These are phyloP conservation scores for Probosciger aterrimus DNA, from an alignment of 2,113 vertebrate species.

Conservation along the genomic window DNA sequence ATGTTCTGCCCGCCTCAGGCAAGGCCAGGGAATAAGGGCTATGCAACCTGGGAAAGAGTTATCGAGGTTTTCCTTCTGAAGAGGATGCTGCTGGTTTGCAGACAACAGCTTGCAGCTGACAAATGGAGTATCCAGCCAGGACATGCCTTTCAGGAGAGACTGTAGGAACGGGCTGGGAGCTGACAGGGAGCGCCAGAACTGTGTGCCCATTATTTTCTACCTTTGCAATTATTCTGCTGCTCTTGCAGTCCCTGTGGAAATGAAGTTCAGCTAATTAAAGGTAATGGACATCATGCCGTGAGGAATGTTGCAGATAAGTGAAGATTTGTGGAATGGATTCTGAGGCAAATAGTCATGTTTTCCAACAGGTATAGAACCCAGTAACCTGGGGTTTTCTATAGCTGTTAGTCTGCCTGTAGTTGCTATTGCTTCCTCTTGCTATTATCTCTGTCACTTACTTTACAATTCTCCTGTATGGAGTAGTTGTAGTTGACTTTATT, in stretches of 20 bases:
- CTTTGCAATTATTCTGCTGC: background rate
- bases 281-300: background rate
- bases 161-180: background rate
- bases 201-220: background rate
- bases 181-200: background rate
- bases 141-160: background rate
- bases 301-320: background rate
- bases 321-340: background rate
- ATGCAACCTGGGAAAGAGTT: background rate
- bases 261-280: background rate
- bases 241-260: background rate
- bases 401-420: background rate
- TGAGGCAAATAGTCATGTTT: background rate
- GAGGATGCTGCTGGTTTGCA: background rate
- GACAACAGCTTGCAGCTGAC: background rate
- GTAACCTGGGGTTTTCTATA: background rate
- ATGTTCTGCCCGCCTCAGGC: background rate
- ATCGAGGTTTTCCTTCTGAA: background rate
- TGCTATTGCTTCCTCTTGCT: background rate
- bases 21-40: background rate
- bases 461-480: background rate
- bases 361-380: background rate
- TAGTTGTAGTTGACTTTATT: background rate
- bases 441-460: background rate
- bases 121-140: background rate